These are phyloP conservation scores for Neodiprion pinetum DNA, from an alignment of 1,140 invertebrate genomes.

Conservation along the genomic window DNA sequence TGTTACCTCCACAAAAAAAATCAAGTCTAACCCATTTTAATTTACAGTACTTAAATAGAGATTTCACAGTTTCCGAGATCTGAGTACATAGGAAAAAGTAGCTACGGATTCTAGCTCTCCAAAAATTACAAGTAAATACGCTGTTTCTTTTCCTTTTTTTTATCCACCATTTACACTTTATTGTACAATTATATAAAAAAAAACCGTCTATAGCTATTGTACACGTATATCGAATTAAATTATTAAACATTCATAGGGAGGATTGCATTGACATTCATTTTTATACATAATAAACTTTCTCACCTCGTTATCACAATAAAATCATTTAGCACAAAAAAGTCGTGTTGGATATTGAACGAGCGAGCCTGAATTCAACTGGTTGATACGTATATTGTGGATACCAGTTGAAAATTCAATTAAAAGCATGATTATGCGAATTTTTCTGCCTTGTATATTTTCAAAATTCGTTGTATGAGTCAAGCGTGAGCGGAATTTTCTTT, in stretches of 20 bases:
- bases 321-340: background rate
- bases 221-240: background rate
- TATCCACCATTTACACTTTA: background rate
- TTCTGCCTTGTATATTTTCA: background rate
- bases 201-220: background rate
- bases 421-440: background rate
- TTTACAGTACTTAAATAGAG: too few species aligned
- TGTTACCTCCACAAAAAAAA: too few species aligned
- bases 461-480: too few species aligned
- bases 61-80: too few species aligned
- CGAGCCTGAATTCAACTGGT: background rate
- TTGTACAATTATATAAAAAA: conserved; percentile 6
- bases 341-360: background rate
- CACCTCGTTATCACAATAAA: conserved; percentile 3
- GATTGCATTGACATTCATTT: background rate
- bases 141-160: background rate
- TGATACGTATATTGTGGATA: background rate
- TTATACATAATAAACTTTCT: conserved; percentile 2
- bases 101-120: too few species aligned
- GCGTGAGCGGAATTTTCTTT: background rate
- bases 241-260: background rate
- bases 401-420: background rate
- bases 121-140: too few species aligned
- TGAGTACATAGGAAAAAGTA: too few species aligned
- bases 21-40: too few species aligned